Evolutionary conservation across 2,888 invertebrate genomes (phyloP).

Genomic region (Dasypolia templi): DNA sequence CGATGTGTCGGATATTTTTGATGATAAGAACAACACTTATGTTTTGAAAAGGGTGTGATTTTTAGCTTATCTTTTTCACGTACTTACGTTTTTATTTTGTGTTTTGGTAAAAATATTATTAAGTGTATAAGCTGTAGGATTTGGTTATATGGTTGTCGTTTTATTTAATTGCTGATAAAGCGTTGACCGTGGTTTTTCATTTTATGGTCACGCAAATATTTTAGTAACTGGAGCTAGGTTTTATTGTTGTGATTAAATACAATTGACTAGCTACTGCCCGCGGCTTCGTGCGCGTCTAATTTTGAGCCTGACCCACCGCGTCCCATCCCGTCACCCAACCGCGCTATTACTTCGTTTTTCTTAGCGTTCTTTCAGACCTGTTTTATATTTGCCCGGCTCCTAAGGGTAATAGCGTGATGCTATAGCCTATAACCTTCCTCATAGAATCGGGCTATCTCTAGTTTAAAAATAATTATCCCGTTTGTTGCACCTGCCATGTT

Average conservation of each 20-base stretch:
- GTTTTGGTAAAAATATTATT: neutral
- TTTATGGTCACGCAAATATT: neutral
- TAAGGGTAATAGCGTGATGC: too few relatives aligned
- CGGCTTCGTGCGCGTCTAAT: too few relatives aligned
- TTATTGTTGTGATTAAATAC: neutral
- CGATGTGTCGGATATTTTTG: conserved; percentile 56
- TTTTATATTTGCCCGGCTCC: too few relatives aligned
- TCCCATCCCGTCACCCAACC: too few relatives aligned
- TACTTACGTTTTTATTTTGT: conserved; percentile 1
- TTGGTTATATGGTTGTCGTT: neutral
- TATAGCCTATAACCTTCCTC: too few relatives aligned
- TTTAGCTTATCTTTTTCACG: conserved; percentile 41
- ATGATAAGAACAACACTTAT: conserved; percentile 47
- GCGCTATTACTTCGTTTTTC: too few relatives aligned
- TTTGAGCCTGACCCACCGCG: too few relatives aligned
- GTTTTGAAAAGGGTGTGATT: conserved; percentile 39
- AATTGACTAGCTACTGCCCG: neutral
- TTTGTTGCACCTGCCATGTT: too few relatives aligned
- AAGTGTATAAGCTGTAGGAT: neutral
- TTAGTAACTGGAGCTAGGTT: neutral
- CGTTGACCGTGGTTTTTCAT: conserved; percentile 3
- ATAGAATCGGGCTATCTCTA: too few relatives aligned
- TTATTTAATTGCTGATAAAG: conserved; percentile 20
- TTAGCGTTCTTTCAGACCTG: too few relatives aligned
- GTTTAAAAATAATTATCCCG: too few relatives aligned